Conservation (phyloP, 2,888 invertebrate genomes). For the Cheilosia variabilis region DNA sequence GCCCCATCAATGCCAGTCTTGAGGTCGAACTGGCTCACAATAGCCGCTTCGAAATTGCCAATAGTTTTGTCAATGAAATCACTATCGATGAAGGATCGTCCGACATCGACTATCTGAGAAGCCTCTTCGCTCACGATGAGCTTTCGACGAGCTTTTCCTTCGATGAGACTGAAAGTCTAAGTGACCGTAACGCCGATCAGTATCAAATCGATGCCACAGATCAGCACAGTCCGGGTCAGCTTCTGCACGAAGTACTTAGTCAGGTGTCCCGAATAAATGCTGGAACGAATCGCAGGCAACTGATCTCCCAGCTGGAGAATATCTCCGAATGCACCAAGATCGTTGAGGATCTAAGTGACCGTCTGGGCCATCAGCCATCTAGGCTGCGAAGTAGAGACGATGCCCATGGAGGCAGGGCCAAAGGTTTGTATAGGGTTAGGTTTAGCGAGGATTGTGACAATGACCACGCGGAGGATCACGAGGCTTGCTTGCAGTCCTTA, state of each 20-base stretch:
- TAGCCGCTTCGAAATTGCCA: slow-evolving; percentile 80
- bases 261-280: slow-evolving; percentile 64
- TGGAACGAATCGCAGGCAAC: slow-evolving; percentile 44
- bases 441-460: slow-evolving; percentile 61
- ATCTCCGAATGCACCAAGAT: slow-evolving; percentile 67
- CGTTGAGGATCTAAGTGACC: slow-evolving; percentile 67
- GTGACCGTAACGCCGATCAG: slow-evolving; percentile 23
- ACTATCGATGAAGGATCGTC: slow-evolving; percentile 75
- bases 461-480: slow-evolving; percentile 45
- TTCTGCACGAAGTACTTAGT: slow-evolving; percentile 66
- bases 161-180: slow-evolving; percentile 30
- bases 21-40: slow-evolving; percentile 80
- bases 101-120: slow-evolving; percentile 52
- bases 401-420: slow-evolving; percentile 5
- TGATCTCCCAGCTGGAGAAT: slow-evolving; percentile 63
- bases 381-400: slow-evolving; percentile 42
- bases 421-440: slow-evolving; percentile 37
- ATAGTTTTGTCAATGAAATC: slow-evolving; percentile 79
- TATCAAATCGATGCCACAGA: slow-evolving; percentile 34
- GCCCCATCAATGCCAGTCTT: slow-evolving; percentile 78
- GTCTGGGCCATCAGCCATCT: slow-evolving; percentile 42
- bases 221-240: slow-evolving; percentile 63
- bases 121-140: slow-evolving; percentile 56
- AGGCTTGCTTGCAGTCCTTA: slow-evolving; percentile 37
- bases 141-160: slow-evolving; percentile 58